Evolutionary conservation across 2,113 vertebrate species (phyloP).

Genomic region (Acinonyx jubatus): DNA sequence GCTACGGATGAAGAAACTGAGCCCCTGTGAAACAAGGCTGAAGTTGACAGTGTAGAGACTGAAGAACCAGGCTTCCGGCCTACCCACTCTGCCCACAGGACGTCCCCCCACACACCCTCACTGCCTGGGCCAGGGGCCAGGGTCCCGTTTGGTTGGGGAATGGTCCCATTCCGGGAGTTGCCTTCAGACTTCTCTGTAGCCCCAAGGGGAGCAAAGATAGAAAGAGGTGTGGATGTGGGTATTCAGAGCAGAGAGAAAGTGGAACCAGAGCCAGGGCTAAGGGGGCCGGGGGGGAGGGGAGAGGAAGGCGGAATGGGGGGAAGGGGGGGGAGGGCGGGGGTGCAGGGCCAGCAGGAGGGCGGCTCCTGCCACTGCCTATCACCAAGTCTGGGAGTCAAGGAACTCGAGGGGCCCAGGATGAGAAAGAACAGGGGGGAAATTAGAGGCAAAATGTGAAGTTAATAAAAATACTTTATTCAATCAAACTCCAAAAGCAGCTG

Average conservation of each 20-base stretch:
- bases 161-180: background rate
- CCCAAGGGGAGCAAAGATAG: background rate
- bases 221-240: background rate
- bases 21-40: background rate
- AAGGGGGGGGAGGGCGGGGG: rapidly evolving
- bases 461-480: constrained; percentile 87
- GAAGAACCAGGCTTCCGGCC: background rate
- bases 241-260: background rate
- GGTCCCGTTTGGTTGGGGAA: background rate
- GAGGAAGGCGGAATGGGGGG: no score
- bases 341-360: constrained; percentile 72
- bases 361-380: constrained; percentile 82
- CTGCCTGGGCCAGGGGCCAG: background rate
- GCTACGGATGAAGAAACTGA: background rate
- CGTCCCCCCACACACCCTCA: background rate
- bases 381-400: constrained; percentile 78
- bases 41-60: background rate
- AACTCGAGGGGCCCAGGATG: constrained; percentile 69
- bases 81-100: background rate
- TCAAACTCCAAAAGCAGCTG: constrained; percentile 80
- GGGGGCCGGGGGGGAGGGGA: rapidly evolving
- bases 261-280: rapidly evolving
- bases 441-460: constrained; percentile 86
- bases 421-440: constrained; percentile 84
- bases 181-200: background rate